These are phyloP conservation scores for Chrysolina haemoptera DNA, from an alignment of 2,888 invertebrate species.

Conservation along the genomic window DNA sequence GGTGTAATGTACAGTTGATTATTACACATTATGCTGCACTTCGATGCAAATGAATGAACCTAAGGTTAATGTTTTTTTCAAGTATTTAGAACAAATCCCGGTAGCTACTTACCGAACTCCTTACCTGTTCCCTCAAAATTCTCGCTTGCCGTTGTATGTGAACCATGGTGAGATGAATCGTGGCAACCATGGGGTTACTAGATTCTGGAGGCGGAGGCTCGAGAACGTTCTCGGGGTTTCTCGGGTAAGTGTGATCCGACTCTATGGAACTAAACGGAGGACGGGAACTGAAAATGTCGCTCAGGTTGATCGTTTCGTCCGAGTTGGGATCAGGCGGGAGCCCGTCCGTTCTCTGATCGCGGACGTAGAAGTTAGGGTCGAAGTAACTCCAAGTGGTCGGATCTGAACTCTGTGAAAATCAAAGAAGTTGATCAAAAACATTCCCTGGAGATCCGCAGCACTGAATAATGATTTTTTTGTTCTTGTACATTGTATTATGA, in stretches of 20 bases:
- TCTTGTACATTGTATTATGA: no score
- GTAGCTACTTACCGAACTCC: constrained; percentile 57
- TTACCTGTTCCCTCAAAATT: constrained; percentile 63
- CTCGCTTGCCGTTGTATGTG: constrained; percentile 67
- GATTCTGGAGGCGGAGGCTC: constrained; percentile 16
- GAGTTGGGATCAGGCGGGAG: constrained; percentile 38
- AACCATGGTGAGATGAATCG: constrained; percentile 65
- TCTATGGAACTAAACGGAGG: constrained; percentile 32
- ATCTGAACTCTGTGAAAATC: constrained; percentile 22
- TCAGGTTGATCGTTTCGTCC: constrained; percentile 35
- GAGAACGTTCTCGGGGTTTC: constrained; percentile 53
- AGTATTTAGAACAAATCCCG: neutral
- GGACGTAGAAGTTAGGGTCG: constrained; percentile 61
- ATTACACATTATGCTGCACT: no score
- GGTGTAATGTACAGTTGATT: no score
- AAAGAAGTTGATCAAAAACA: neutral
- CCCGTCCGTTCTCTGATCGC: constrained; percentile 55
- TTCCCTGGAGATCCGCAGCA: neutral
- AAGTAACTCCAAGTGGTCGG: constrained; percentile 54
- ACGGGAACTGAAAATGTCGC: constrained; percentile 27
- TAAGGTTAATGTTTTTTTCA: no score
- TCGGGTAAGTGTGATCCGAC: constrained; percentile 66
- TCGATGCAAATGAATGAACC: no score
- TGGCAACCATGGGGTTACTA: constrained; percentile 63
- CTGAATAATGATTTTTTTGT: no score